phyloP scores from a whole-genome alignment of 2,888 invertebrate species.

The Calameuta filiformis region DNA sequence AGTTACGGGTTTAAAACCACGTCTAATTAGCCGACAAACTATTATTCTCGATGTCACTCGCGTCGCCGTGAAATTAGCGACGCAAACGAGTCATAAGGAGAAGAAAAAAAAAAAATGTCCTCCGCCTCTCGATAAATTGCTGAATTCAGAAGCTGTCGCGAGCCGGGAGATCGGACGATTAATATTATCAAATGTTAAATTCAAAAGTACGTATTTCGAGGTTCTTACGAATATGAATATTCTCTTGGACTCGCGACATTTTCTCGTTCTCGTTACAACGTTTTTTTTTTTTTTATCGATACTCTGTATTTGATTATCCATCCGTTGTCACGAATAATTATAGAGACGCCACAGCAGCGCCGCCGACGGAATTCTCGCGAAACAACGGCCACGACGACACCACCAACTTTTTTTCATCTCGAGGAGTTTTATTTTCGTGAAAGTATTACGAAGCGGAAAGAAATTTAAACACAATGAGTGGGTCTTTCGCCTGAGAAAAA shows the following conservation, averaged over 20 bases:
- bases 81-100: slow-evolving; percentile 15
- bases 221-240: neutral
- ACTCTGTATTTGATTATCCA: neutral
- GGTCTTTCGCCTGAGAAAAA: neutral
- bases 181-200: neutral
- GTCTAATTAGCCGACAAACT: slow-evolving; percentile 3
- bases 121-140: neutral
- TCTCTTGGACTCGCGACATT: neutral
- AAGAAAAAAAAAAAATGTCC: neutral
- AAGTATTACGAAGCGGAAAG: neutral
- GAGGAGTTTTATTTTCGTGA: neutral
- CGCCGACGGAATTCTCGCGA: neutral
- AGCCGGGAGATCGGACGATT: neutral
- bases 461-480: neutral
- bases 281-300: neutral
- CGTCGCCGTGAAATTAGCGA: slow-evolving; percentile 15
- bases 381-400: neutral
- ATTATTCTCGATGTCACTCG: slow-evolving; percentile 18
- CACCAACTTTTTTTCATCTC: neutral
- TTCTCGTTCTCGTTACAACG: neutral
- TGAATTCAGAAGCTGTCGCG: neutral
- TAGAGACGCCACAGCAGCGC: neutral
- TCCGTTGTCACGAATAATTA: neutral
- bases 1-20: neutral
- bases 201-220: neutral